Conservation (phyloP, 2,888 invertebrate genomes). For the Zaprionus bogoriensis region DNA sequence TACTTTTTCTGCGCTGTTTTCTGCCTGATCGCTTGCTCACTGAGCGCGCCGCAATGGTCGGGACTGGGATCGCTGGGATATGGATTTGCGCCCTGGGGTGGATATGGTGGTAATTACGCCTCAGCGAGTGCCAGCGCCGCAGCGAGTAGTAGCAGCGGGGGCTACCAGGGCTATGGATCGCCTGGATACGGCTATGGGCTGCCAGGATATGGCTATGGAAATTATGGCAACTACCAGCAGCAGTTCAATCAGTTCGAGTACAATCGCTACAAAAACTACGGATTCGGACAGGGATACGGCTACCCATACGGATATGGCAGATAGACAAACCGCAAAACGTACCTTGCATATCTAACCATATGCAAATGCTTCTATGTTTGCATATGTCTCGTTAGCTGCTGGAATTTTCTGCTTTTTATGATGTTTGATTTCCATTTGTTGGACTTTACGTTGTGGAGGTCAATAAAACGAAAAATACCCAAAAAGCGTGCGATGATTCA, state of each 20-base stretch:
- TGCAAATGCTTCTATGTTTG: not conserved
- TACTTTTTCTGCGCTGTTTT: slow-evolving; percentile 19
- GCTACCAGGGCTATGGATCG: slow-evolving; percentile 33
- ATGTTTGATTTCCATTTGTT: slow-evolving; percentile 57
- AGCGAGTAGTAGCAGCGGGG: slow-evolving; percentile 53
- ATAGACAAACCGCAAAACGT: slow-evolving; percentile 5
- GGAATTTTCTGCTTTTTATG: slow-evolving; percentile 52
- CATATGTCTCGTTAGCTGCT: slow-evolving; percentile 27
- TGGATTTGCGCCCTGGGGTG: slow-evolving; percentile 58
- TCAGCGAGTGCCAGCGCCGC: slow-evolving; percentile 42
- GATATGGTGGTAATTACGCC: slow-evolving; percentile 58
- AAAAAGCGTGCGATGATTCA: slow-evolving; percentile 55
- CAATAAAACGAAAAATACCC: slow-evolving; percentile 76
- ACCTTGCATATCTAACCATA: not conserved
- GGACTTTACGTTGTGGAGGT: slow-evolving; percentile 58
- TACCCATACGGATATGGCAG: slow-evolving; percentile 47
- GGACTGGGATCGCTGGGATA: slow-evolving; percentile 48
- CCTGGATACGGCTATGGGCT: slow-evolving; percentile 29
- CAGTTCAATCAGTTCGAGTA: slow-evolving; percentile 47
- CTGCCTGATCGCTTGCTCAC: slow-evolving; percentile 14
- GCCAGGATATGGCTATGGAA: slow-evolving; percentile 35
- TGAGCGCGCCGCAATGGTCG: slow-evolving; percentile 49
- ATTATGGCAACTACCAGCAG: slow-evolving; percentile 25
- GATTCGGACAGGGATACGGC: slow-evolving; percentile 34
- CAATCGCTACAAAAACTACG: slow-evolving; percentile 33